A percentile compares a stretch with the other conserved stretches of the same genome.
Evolutionary conservation across 2,797 vertebrate species (phyloP).

Genomic region (Nyctibius grandis): DNA sequence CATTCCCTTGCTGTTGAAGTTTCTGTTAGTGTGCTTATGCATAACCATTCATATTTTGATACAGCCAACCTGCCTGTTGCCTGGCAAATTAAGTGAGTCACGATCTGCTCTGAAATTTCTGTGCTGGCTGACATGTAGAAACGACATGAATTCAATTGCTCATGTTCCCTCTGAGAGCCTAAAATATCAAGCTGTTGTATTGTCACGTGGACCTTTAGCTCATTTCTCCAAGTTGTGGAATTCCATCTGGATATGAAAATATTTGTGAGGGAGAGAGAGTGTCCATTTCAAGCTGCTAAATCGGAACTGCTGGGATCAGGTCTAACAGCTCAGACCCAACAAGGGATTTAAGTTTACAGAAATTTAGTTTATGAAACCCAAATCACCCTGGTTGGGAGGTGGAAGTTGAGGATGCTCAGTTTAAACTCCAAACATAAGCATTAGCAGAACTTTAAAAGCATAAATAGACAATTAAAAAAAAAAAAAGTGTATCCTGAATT

Average conservation of each 20-base stretch:
- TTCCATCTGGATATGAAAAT: neutral
- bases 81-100: neutral
- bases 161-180: neutral
- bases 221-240: neutral
- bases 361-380: neutral
- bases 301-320: neutral
- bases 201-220: neutral
- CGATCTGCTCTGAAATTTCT: neutral
- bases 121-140: neutral
- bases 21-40: neutral
- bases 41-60: neutral
- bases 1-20: neutral
- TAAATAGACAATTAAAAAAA: neutral
- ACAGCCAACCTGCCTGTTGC: neutral
- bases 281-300: accelerated
- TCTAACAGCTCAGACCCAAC: neutral
- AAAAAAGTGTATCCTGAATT: neutral
- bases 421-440: neutral
- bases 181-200: neutral
- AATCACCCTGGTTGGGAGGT: neutral
- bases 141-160: neutral
- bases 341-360: neutral
- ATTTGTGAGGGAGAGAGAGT: neutral
- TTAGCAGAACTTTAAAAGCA: neutral
- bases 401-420: neutral